These are phyloP conservation scores for Varroa destructor DNA, from an alignment of 1,140 invertebrate species.

Conservation along the genomic window DNA sequence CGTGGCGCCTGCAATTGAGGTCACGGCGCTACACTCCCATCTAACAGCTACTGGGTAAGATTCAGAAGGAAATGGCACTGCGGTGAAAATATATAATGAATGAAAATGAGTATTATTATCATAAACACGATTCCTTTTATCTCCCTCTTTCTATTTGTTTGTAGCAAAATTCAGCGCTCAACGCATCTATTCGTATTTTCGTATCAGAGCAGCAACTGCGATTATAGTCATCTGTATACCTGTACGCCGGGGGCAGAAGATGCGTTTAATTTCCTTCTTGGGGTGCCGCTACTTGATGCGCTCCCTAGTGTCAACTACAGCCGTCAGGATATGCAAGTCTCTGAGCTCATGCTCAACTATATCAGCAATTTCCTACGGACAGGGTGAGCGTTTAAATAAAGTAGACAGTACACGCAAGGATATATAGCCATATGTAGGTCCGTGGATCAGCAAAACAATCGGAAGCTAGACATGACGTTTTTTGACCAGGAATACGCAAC, in stretches of 20 bases:
- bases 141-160: not conserved
- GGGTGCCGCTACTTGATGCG: slow-evolving; percentile 3
- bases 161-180: slow-evolving; percentile 14
- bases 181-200: slow-evolving; percentile 7
- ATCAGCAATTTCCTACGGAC: slow-evolving; percentile 13
- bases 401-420: too few relatives aligned
- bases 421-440: too few relatives aligned
- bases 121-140: too few relatives aligned
- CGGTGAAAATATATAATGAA: too few relatives aligned
- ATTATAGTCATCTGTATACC: slow-evolving; percentile 20
- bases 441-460: too few relatives aligned
- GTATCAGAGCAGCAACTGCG: slow-evolving; percentile 26
- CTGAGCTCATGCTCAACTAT: slow-evolving; percentile 26
- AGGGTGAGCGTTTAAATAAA: not conserved
- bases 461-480: too few relatives aligned
- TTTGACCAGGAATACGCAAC: too few relatives aligned
- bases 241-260: slow-evolving; percentile 20
- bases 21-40: slow-evolving; percentile 70
- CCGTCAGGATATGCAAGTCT: slow-evolving; percentile 7
- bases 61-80: too few relatives aligned
- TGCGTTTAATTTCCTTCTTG: slow-evolving; percentile 12
- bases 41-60: slow-evolving; percentile 1
- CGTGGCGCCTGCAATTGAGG: slow-evolving; percentile 77
- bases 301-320: slow-evolving; percentile 9
- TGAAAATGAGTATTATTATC: too few relatives aligned